Conservation (phyloP, 2,888 invertebrate species). For the Gymnocheta viridis region DNA sequence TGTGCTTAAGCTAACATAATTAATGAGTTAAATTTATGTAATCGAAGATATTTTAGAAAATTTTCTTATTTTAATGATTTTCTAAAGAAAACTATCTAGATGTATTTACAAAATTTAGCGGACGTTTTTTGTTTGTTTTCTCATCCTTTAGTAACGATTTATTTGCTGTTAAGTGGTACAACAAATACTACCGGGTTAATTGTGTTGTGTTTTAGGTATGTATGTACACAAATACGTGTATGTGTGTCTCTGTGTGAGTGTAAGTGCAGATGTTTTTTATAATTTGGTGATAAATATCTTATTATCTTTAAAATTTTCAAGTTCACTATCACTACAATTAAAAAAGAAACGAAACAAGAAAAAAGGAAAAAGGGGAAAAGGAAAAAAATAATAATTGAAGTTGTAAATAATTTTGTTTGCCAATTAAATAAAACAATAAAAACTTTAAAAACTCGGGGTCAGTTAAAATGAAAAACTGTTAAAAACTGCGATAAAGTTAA, state of each 20-base stretch:
- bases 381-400: neutral
- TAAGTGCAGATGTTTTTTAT: neutral
- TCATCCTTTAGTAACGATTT: constrained; percentile 6
- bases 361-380: constrained; percentile 11
- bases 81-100: neutral
- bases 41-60: neutral
- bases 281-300: constrained; percentile 42
- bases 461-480: constrained; percentile 9
- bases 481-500: neutral
- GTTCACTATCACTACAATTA: constrained; percentile 55
- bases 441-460: constrained; percentile 14
- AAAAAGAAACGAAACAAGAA: constrained; percentile 24
- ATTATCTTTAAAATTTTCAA: constrained; percentile 46
- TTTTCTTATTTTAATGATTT: neutral
- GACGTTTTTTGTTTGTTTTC: neutral
- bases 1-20: neutral
- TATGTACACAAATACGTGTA: too few relatives aligned
- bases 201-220: neutral
- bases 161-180: neutral
- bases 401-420: constrained; percentile 28
- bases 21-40: neutral
- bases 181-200: constrained; percentile 19
- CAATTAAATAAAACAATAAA: constrained; percentile 1
- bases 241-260: too few relatives aligned
- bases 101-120: neutral